Conservation (phyloP, 2,113 vertebrate species). For the Brachionichthys hirsutus region DNA sequence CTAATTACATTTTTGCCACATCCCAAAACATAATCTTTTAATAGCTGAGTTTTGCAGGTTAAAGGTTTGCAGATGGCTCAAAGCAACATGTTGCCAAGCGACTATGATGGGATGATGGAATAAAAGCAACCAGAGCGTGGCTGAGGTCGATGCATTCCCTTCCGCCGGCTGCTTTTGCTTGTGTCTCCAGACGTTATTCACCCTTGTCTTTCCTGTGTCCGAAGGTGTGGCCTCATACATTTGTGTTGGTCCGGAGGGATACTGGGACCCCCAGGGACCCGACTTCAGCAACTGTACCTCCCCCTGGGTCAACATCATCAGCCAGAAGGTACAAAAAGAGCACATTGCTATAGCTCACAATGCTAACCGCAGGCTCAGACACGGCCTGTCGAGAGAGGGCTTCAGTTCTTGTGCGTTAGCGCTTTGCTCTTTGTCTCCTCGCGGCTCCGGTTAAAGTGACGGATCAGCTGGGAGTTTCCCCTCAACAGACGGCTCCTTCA, state of each 20-base stretch:
- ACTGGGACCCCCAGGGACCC: slow-evolving; percentile 93
- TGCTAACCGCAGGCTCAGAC: no score
- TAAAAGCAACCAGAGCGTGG: no score
- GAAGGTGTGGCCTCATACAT: slow-evolving; percentile 88
- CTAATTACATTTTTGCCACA: slow-evolving; percentile 49
- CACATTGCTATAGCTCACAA: no score
- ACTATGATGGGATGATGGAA: no score
- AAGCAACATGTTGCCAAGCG: neutral
- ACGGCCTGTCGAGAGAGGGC: neutral
- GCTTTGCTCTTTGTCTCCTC: slow-evolving; percentile 30
- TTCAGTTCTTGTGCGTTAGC: no score
- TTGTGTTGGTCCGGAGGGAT: slow-evolving; percentile 86
- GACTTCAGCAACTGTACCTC: slow-evolving; percentile 98
- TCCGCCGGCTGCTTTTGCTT: no score
- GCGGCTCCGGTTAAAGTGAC: slow-evolving; percentile 52
- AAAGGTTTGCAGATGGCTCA: slow-evolving; percentile 28
- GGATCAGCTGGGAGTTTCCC: slow-evolving; percentile 26
- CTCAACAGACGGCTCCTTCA: slow-evolving; percentile 15
- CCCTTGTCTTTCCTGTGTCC: slow-evolving; percentile 23
- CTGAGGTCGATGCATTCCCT: no score
- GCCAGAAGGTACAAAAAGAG: slow-evolving; percentile 86
- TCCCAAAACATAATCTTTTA: slow-evolving; percentile 49
- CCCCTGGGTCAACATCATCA: slow-evolving; percentile 93
- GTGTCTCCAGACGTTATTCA: neutral
- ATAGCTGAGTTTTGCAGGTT: slow-evolving; percentile 22